Conservation (phyloP, 1,140 invertebrate species). For the Hylyphantes graminicola region DNA sequence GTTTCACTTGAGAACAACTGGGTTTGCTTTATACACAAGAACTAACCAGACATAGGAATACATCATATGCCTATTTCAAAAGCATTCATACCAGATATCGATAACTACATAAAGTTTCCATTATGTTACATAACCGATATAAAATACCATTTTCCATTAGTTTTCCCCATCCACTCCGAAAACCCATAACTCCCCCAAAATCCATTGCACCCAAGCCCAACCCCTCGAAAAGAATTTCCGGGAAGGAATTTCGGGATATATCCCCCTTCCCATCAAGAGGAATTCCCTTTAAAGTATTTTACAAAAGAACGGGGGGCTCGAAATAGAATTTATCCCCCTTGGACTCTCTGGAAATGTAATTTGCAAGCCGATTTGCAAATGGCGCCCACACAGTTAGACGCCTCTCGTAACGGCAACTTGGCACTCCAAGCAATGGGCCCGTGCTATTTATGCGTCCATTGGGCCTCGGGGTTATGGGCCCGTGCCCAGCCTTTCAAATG, state of each 20-base stretch:
- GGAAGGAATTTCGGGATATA: slow-evolving; percentile 37
- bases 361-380: slow-evolving; percentile 61
- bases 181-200: neutral
- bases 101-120: no score
- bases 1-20: no score
- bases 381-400: slow-evolving; percentile 51
- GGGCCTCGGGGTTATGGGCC: slow-evolving; percentile 38
- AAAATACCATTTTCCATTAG: no score
- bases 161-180: no score
- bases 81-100: no score
- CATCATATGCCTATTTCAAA: no score
- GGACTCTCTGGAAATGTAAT: slow-evolving; percentile 59
- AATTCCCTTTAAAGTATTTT: slow-evolving; percentile 18
- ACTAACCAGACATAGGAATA: no score
- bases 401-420: slow-evolving; percentile 51
- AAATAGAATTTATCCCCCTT: slow-evolving; percentile 1
- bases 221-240: slow-evolving; percentile 29
- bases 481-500: slow-evolving; percentile 47
- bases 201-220: slow-evolving; percentile 20
- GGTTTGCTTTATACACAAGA: no score
- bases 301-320: slow-evolving; percentile 25
- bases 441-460: slow-evolving; percentile 57
- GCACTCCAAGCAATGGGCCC: slow-evolving; percentile 56
- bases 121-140: no score
- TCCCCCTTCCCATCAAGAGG: slow-evolving; percentile 9